Evolutionary conservation across 2,113 vertebrate genomes (phyloP), one percentile per base, ranked within the genome.

Genomic region (Zosterops pallidus): DNA sequence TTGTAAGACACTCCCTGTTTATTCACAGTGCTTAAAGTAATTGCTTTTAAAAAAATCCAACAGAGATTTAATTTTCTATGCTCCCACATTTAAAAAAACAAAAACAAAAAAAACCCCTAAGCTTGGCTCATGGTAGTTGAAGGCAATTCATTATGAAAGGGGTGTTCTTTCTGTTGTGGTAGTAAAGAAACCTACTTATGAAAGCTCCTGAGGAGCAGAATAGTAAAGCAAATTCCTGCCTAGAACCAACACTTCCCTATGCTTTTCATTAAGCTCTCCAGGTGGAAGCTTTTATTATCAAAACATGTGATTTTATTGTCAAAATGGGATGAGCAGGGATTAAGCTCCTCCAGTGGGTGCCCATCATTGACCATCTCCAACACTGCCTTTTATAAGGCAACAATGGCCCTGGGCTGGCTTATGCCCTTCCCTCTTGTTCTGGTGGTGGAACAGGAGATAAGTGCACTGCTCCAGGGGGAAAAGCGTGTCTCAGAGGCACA

Each of bases 11-110:
- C 92, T 95, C 94, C 91, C 91, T 95, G 94, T 94, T 97, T 97
- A 91, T 95, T 97, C 96, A 90, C 90, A 80, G 96, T 69, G 83
- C 94, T 97, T 97, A 96, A 97, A 97, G 97, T 96, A 97, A 96
- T 96, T 91, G 91, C 96, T 94, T 23, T 15, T 23, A 15, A 89
- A 94, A 94, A 93, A 95, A 71, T 87, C 65, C 22, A 5, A 42
- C 74, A 56, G 88, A 84, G 94, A 96, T 96, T 96, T 94, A 93
- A 89, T 96, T 97, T 96, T 96, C 94, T 92, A 49, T 96, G 83
- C 62, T 92, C 62, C 65, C 71, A 74, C 87, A 94, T 76, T 94
- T 76, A 63, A 92, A 89, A 88, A 95, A 74, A 70, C 49, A 74
- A 83, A 82, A 65, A 0, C 16, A 65, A 75, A 89, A 75, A 70